phyloP scores from a whole-genome alignment of 2,888 invertebrate genomes.

The Aplocera efformata region DNA sequence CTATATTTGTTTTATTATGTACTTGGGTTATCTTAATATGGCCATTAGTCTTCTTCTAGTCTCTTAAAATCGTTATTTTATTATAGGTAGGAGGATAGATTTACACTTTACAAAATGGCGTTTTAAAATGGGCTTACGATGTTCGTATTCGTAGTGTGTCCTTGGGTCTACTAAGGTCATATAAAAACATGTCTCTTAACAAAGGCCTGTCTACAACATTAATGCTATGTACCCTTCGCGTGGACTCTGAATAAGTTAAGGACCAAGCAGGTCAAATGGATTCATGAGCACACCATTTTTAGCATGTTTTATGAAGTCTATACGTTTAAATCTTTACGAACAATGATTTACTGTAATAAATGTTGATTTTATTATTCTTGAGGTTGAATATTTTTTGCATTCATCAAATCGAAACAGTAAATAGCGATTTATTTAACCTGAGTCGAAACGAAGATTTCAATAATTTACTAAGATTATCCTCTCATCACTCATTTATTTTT shows the following conservation, averaged over 20 bases:
- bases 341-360: too few relatives aligned
- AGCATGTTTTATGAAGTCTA: constrained; percentile 41
- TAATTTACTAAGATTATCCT: too few relatives aligned
- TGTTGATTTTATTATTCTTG: too few relatives aligned
- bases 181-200: constrained; percentile 32
- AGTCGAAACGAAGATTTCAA: too few relatives aligned
- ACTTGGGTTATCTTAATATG: background rate
- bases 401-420: too few relatives aligned
- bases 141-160: constrained; percentile 27
- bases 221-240: constrained; percentile 30
- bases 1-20: too few relatives aligned
- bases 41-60: background rate
- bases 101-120: too few relatives aligned
- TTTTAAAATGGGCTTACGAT: constrained; percentile 1
- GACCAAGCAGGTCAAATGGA: constrained; percentile 49
- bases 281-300: constrained; percentile 47
- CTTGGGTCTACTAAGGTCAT: constrained; percentile 36
- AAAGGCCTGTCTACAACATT: constrained; percentile 29
- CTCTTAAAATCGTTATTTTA: background rate
- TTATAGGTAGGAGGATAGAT: too few relatives aligned
- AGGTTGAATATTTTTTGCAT: too few relatives aligned
- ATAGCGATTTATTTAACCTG: too few relatives aligned
- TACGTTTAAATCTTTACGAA: background rate
- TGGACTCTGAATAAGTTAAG: constrained; percentile 44
- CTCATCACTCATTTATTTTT: too few relatives aligned